Evolutionary conservation across 2,888 invertebrate species (phyloP), one percentile per base, ranked within the genome.

Genomic region (Ctenicera cuprea): DNA sequence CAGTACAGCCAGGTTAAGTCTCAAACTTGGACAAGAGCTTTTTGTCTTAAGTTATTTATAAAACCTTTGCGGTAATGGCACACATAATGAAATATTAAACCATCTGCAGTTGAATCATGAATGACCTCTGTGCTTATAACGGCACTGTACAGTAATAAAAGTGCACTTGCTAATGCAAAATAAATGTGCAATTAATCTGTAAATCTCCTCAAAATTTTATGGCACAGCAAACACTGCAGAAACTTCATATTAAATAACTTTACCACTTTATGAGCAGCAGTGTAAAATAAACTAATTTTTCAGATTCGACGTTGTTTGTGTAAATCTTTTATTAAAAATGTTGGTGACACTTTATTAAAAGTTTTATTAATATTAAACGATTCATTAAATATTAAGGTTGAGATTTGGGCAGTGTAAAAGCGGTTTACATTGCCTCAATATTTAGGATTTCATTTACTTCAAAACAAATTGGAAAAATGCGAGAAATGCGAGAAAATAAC

Each of bases 11-110:
- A 70, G 45, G 37, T 54, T 66, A 43, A 41, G 37, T 61, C 65
- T 52, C 0, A 61, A 67, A 72, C 54, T 63, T 50, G 65, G 73
- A 50, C 64, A 66, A 50, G 59, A 61, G 22, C 63, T 63, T 73
- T 69, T 61, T 73, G 33, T 18, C n/a, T 12, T 57, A 62, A 63
- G n/a, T 73, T 63, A 73, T 68, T 73, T 73, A 63, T 72, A 66
- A 72, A 67, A 59, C 48, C 38, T 50, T 50, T 38, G 43, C 65
- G 30, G 62, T 33, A 62, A 67, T 62, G 62, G 54, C 33, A 67
- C 33, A 38, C 59, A 38, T 65, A 50, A 70, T 74, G 43, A 61
- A 70, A 64, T 74, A 74, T 74, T 65, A 63, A 57, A 41, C 30
- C 26, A 20, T 52, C 68, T 68, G 67, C 73, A 68, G 50, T 26